Base-by-base conservation (phyloP, 1,140 invertebrate species). In the Belonocnema kinseyi region DNA sequence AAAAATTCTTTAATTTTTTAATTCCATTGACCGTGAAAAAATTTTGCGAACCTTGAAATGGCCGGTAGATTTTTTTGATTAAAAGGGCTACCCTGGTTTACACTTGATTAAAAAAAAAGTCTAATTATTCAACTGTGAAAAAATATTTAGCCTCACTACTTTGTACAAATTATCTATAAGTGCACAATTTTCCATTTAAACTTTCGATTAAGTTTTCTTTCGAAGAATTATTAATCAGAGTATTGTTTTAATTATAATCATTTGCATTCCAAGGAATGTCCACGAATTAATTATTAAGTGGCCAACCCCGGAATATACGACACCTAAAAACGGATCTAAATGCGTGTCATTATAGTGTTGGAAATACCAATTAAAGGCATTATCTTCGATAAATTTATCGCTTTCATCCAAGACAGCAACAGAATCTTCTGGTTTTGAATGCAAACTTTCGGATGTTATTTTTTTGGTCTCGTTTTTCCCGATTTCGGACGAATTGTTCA, bases 321-420 rank as follows among this genome's bases (percentile, higher is more conserved):
- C 76, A 50, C 92, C 94, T 73, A 95, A 88, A 77, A 93, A 95
- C 14, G 95, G 94, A 80, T 95, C 93, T 77, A 95, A 86, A 82
- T 95, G 93, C 16, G 93, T 93, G 80, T 94, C 94, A 86, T 96
- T 96, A 83, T 96, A 96, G 89, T 96, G 95, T 74, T 94, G 93
- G 86, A 95, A 96, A 86, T 96, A 96, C 95, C 95, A 96, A 80
- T 94, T 94, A 79, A 93, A 93, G 26, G 93, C 91, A 83, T 92
- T 92, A 26, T 93, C 88, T n/a, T 88, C 86, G 13, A 80, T 51
- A 8, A 81, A 83, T 54, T 83, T 83, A 21, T 82, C 84, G 21
- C 77, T 78, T n/a, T 86, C 85, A 8, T 85, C 74, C 0, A 4
- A 16, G 2, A 66, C 14, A 40, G 61, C 40, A 10, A 8, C 7